Evolutionary conservation across 2,797 vertebrate genomes (phyloP), one percentile per base, ranked within the genome.

Genomic region (Sphaeramia orbicularis): DNA sequence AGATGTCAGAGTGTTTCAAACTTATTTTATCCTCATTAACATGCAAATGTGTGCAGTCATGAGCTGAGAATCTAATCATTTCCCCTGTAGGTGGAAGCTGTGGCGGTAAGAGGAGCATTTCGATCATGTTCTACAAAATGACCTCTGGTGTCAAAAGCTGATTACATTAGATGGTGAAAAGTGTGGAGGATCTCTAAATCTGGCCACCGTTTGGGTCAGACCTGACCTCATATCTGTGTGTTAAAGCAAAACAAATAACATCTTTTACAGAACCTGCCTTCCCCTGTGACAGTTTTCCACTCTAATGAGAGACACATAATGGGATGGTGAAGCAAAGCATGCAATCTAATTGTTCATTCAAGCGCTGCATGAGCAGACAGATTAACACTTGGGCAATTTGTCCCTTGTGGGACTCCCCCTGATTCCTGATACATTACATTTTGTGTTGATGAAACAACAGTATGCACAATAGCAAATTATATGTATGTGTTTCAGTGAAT

Each of bases 271-370:
- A 56, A 51, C 37, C 1, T 18, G 47, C 57, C 63, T 10, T 24
- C 18, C 49, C 85, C 57, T 59, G 3, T 36, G 76, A 74, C 80
- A 45, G 44, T 41, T 73, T 61, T 57, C 44, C 32, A 11, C 45
- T 50, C 53, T 79, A 60, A 58, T 74, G 71, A 57, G 62, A 78
- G 58, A 10, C 38, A 50, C 66, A 72, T 64, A 80, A 78, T 62
- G 63, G 63, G 53, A 87, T 4, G 51, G 68, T 49, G 65, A 58
- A 60, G 44, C 65, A 72, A 76, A 63, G 63, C 69, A 27, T 61
- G 43, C 58, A 72, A 65, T 73, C 61, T 82, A 72, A 79, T 78
- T 66, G 77, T 78, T 74, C 76, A 72, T 69, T 76, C 78, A 60
- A 74, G 71, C 81, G 42, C 42, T 6, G 59, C 71, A 49, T 21